phyloP scores from a whole-genome alignment of 2,888 invertebrate genomes.

The Morinoia aosen region DNA sequence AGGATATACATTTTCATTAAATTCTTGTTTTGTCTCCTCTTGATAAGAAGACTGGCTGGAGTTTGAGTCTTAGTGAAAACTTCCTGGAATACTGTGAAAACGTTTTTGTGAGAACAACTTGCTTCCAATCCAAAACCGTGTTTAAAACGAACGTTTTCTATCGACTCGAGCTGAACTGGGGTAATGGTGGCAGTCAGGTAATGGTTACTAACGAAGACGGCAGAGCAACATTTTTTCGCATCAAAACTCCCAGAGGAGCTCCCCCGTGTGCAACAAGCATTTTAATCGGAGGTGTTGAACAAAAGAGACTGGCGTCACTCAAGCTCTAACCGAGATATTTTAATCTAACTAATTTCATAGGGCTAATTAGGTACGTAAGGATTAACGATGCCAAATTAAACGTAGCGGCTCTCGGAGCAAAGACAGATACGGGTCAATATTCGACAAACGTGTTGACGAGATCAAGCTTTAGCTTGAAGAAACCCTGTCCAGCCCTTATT shows the following conservation, averaged over 20 bases:
- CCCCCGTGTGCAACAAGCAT: conserved; percentile 1
- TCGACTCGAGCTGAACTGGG: neutral
- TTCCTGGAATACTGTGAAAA: conserved; percentile 39
- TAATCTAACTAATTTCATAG: conserved; percentile 6
- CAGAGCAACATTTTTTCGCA: neutral
- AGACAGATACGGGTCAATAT: neutral
- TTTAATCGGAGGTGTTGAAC: conserved; percentile 8
- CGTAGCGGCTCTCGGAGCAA: conserved; percentile 18
- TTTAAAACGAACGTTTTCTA: neutral
- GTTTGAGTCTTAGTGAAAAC: neutral
- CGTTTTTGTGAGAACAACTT: neutral
- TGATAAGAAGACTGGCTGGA: conserved; percentile 14
- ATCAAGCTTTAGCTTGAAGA: neutral
- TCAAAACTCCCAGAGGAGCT: neutral
- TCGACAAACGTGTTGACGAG: neutral
- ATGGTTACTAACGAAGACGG: neutral
- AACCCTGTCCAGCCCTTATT: conserved; percentile 24
- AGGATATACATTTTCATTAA: neutral
- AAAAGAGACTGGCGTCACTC: neutral
- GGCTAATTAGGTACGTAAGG: neutral
- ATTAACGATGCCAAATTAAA: conserved; percentile 26
- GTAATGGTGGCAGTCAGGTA: neutral
- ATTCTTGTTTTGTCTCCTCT: neutral
- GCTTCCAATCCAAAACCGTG: neutral
- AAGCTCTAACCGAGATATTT: neutral